Evolutionary conservation across 2,797 vertebrate genomes (phyloP), one percentile per base, ranked within the genome.

Genomic region (Sebastes iracundus): DNA sequence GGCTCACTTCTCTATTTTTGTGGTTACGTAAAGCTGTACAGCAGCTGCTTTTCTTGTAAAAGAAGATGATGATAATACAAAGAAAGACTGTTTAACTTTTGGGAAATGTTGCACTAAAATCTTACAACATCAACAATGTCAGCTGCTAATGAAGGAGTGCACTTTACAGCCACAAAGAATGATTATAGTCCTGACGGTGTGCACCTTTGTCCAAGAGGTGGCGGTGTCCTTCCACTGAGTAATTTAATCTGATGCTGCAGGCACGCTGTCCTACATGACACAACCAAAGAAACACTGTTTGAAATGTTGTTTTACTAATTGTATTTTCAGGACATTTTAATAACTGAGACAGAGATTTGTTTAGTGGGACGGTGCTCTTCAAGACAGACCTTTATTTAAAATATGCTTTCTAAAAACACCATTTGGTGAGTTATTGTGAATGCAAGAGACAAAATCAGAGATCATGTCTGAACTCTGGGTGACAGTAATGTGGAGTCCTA

Each of bases 141-240:
- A 10, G 32, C 38, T 71, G 13, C 12, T 1, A 27, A 13, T 6
- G 1, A 30, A 27, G 14, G 14, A 55, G 14, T 7, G n/a, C 9
- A 65, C 6, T n/a, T 55, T 4, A 22, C 1, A 52, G 3, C n/a
- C 23, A 16, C 5, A 5, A n/a, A 60, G 14, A 46, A 46, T 20
- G 2, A 7, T 22, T 5, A 5, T 11, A 6, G 23, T 64, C 8
- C 28, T 60, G 28, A 65, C 22, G 1, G 16, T 79, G 67, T 71
- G n/a, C 18, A 65, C 11, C 3, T 58, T 16, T 84, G 70, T 79
- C 89, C 89, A 90, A 12, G 7, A 85, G 85, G 73, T 86, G 87
- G 90, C 62, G 4, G 27, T 81, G 53, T 90, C 28, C 42, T 23
- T 66, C 58, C 61, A 79, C 22, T 38, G 42, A 79, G 22, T 49